Evolutionary conservation across 1,140 invertebrate genomes (phyloP), one percentile per base, ranked within the genome.

Genomic region (Plectus sambesii): DNA sequence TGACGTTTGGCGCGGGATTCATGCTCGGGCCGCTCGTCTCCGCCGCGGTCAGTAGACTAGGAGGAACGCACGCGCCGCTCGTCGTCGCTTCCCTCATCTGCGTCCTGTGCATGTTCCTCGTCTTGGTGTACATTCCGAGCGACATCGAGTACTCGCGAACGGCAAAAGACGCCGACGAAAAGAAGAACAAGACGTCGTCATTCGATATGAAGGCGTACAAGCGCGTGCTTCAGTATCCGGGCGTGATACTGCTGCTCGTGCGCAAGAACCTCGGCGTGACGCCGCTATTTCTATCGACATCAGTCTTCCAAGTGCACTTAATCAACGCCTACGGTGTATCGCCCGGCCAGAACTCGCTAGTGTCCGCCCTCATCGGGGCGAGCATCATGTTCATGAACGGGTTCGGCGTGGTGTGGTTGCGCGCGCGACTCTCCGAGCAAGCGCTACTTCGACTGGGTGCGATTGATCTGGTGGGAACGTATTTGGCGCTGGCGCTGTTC

Each of bases 1-100:
- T 55, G 5, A 55, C 53, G 15, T 55, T 55, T 42, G 53, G 47
- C 19, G 40, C 54, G 9, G 53, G 53, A 5, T 55, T 55, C 43
- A 52, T 55, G n/a, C 49, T 55, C 24, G 50, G 42, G 2, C 53
- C 53, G 2, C 36, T 53, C n/a, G 37, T 53, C 8, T 55, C 52
- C 19, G 49, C 44, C 20, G 15, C 47, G 9, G 35, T 46, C 5
- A 48, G 49, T 0, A 55, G 54, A 27, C 25, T 55, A 6, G 24
- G 47, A 15, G 25, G 29, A 8, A 51, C 52, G 19, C 25, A 27
- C n/a, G 51, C 53, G 1, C 53, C 53, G n/a, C 24, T 55, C 30
- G 26, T 55, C 2, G 36, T 47, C 1, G 42, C 51, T 19, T 41
- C 51, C 9, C 26, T 40, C n/a, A 29, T 55, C 3, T 42, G 42